Evolutionary conservation across 2,888 invertebrate species (phyloP), one percentile per base, ranked within the genome.

Genomic region (Calliphora vomitoria): DNA sequence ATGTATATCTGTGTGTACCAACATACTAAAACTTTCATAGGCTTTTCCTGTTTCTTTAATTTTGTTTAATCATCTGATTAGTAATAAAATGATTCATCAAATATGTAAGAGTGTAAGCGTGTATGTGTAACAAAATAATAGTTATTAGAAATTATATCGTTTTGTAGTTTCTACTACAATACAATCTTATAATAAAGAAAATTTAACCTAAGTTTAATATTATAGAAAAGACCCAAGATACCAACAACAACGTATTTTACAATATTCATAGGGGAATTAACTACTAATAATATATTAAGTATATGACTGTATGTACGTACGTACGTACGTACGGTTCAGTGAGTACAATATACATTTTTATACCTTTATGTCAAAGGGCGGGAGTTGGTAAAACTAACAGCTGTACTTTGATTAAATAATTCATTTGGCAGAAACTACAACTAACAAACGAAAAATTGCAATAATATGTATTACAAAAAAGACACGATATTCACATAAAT

Each of bases 371-470:
- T 60, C 79, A 25, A 66, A 62, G 76, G 87, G 84, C 75, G 81
- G 83, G 83, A 87, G 87, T 81, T 81, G 84, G 58, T 74, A 74
- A 84, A 87, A 82, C 55, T 68, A 87, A 87, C 87, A 87, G 87
- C 87, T 87, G 83, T 84, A 87, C 84, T 84, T 81, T 87, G 72
- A 87, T 87, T 87, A 84, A 87, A 87, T 87, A 87, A 84, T 81
- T 82, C 78, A 84, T 79, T 75, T 82, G 69, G 78, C 71, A 66
- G 20, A 31, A 66, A 55, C 25, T 53, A 31, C 10, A 60, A 76
- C 20, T 18, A 76, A 53, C 47, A 69, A 71, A 62, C 50, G 18
- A 47, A 82, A 82, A 76, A 82, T 75, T 82, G 68, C 75, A 82
- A 75, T 75, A 75, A 76, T 69, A n/a, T 41, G 35, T 35, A 35